These are phyloP conservation scores for Hydraecia micacea DNA, from an alignment of 2,888 invertebrate genomes.

Conservation along the genomic window DNA sequence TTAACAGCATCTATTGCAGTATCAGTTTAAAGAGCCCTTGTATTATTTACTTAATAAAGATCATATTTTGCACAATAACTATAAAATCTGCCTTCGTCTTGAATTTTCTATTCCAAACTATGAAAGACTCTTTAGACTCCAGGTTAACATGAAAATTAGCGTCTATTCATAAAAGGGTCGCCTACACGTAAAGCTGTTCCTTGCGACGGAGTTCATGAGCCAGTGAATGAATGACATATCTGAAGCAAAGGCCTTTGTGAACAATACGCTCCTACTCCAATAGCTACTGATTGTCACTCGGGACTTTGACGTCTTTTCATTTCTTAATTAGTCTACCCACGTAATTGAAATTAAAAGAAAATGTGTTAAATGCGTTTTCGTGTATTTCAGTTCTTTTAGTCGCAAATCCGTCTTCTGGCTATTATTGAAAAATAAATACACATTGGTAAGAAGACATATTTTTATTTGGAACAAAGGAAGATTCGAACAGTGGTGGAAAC, in stretches of 20 bases:
- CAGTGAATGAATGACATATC: constrained; percentile 12
- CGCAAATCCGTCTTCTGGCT: neutral
- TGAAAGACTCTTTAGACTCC: constrained; percentile 1
- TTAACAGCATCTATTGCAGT: neutral
- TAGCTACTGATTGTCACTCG: constrained; percentile 7
- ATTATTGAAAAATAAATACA: neutral
- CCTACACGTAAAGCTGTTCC: constrained; percentile 8
- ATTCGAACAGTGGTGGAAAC: neutral
- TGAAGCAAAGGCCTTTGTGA: constrained; percentile 17
- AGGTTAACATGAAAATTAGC: neutral
- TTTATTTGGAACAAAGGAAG: neutral
- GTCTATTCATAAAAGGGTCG: constrained; percentile 5
- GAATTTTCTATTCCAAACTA: neutral
- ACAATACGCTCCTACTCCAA: constrained; percentile 11
- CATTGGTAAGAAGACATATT: fast-evolving
- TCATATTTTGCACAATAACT: neutral
- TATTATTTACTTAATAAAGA: neutral
- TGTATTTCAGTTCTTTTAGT: neutral
- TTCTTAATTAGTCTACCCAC: constrained; percentile 22
- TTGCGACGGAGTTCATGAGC: neutral
- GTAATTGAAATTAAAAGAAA: constrained; percentile 2
- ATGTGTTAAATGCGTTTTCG: neutral
- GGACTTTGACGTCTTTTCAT: constrained; percentile 11
- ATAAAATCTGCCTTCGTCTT: neutral
- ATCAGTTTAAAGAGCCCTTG: neutral